Percentiles rank a stretch among this genome's conserved stretches.
These are phyloP conservation scores for Oncorhynchus gorbuscha DNA, from an alignment of 2,113 vertebrate species.

Conservation along the genomic window DNA sequence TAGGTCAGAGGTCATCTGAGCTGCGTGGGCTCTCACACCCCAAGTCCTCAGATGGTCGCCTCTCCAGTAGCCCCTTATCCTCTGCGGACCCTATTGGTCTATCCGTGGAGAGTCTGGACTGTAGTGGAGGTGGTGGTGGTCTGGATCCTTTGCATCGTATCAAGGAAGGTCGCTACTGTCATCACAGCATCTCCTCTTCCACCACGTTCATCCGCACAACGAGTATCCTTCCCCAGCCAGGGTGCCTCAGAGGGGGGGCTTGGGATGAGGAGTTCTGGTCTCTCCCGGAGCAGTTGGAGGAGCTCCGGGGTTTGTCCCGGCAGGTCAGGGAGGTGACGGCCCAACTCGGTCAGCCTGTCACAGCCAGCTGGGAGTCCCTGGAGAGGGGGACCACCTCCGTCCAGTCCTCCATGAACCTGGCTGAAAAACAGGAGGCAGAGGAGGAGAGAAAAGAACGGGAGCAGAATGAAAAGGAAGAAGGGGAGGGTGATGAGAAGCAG, in stretches of 20 bases:
- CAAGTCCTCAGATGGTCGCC: slow-evolving; percentile 41
- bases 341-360: slow-evolving; percentile 41
- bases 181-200: slow-evolving; percentile 19
- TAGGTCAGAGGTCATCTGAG: slow-evolving; percentile 36
- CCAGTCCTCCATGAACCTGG: slow-evolving; percentile 5
- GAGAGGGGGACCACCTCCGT: slow-evolving; percentile 20
- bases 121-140: slow-evolving; percentile 1
- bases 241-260: slow-evolving; percentile 47
- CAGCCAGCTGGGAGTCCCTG: slow-evolving; percentile 43
- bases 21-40: slow-evolving; percentile 27
- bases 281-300: slow-evolving; percentile 80
- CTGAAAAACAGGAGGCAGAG: slow-evolving; percentile 17
- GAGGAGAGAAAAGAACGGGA: slow-evolving; percentile 1
- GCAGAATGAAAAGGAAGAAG: neutral
- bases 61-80: slow-evolving; percentile 35
- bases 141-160: neutral
- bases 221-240: slow-evolving; percentile 53
- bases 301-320: slow-evolving; percentile 78
- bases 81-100: slow-evolving; percentile 40
- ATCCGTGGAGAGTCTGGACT: slow-evolving; percentile 37
- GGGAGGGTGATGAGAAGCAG: slow-evolving; percentile 5
- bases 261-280: slow-evolving; percentile 84
- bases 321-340: slow-evolving; percentile 72
- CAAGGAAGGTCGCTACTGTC: neutral
- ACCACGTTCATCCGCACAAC: slow-evolving; percentile 58